Percentiles rank a stretch among this genome's conserved stretches.
phyloP scores from a whole-genome alignment of 1,140 invertebrate species.

The Drosophila gunungcola region DNA sequence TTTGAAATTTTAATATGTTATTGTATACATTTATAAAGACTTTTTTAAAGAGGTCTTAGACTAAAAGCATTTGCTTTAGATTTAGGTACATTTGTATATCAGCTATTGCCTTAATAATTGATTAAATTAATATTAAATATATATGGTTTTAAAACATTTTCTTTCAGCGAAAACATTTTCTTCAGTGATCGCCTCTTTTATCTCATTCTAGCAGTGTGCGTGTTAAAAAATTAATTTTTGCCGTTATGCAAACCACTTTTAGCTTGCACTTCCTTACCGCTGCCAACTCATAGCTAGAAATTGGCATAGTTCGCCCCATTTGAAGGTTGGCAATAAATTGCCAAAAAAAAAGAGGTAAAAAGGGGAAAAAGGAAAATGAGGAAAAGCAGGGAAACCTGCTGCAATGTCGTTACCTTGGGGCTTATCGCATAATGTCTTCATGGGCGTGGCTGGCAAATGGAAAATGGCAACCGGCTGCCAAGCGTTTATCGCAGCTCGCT shows the following conservation, averaged over 20 bases:
- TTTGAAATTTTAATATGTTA: too few species aligned
- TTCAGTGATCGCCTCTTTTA: not conserved
- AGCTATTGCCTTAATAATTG: too few species aligned
- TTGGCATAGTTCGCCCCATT: constrained; percentile 62
- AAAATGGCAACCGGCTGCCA: constrained; percentile 61
- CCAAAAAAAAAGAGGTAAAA: constrained; percentile 26
- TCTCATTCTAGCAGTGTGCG: constrained; percentile 34
- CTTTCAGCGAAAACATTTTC: not conserved
- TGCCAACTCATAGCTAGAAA: constrained; percentile 28
- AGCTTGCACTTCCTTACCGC: constrained; percentile 7
- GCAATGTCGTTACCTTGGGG: constrained; percentile 77
- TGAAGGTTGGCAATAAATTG: constrained; percentile 75
- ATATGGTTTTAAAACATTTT: too few species aligned
- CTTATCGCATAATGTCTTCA: constrained; percentile 66
- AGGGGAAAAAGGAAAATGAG: not conserved
- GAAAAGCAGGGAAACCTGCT: constrained; percentile 1
- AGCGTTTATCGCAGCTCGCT: constrained; percentile 58
- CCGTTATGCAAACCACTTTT: constrained; percentile 65
- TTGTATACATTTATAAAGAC: too few species aligned
- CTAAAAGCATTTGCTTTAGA: too few species aligned
- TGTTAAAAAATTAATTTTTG: constrained; percentile 79
- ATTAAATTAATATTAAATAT: too few species aligned
- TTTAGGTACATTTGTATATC: too few species aligned
- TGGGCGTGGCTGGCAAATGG: constrained; percentile 49
- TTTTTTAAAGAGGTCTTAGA: too few species aligned